These are phyloP conservation scores for Malacoctenus gilli DNA, from an alignment of 2,797 vertebrate species.

Conservation along the genomic window DNA sequence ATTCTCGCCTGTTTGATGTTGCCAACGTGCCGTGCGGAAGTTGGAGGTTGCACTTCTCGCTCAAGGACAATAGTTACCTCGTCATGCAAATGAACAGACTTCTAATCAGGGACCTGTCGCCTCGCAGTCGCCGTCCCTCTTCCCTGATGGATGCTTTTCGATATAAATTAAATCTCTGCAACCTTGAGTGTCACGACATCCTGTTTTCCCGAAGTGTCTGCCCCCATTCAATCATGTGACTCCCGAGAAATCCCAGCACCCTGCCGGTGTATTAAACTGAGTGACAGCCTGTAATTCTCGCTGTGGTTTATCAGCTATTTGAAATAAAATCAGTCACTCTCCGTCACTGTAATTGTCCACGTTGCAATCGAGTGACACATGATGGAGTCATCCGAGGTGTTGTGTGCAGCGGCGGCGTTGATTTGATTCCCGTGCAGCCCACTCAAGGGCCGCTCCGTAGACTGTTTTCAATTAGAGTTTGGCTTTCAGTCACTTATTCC, in stretches of 20 bases:
- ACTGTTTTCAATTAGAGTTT: slow-evolving; percentile 41
- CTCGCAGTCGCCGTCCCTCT: slow-evolving; percentile 1
- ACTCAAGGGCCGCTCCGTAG: slow-evolving; percentile 16
- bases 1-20: slow-evolving; percentile 16
- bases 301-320: slow-evolving; percentile 51
- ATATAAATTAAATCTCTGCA: slow-evolving; percentile 28
- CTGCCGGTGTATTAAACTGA: slow-evolving; percentile 34
- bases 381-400: slow-evolving; percentile 38
- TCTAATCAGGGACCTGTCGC: slow-evolving; percentile 17
- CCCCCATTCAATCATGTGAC: slow-evolving; percentile 44
- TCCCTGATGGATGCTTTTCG: slow-evolving; percentile 9
- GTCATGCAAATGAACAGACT: slow-evolving; percentile 8
- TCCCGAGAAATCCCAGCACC: slow-evolving; percentile 5
- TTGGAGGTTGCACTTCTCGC: slow-evolving; percentile 6
- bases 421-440: slow-evolving; percentile 21
- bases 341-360: too few relatives aligned
- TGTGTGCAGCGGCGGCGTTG: slow-evolving; percentile 18
- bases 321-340: slow-evolving; percentile 51
- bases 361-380: slow-evolving; percentile 49
- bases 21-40: neutral
- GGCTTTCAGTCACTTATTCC: slow-evolving; percentile 38
- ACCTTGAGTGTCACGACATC: slow-evolving; percentile 6
- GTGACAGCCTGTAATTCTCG: slow-evolving; percentile 57
- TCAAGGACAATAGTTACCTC: slow-evolving; percentile 8
- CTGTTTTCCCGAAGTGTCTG: slow-evolving; percentile 20